phyloP scores from a whole-genome alignment of 2,888 invertebrate genomes.

The Shargacucullia verbasci region DNA sequence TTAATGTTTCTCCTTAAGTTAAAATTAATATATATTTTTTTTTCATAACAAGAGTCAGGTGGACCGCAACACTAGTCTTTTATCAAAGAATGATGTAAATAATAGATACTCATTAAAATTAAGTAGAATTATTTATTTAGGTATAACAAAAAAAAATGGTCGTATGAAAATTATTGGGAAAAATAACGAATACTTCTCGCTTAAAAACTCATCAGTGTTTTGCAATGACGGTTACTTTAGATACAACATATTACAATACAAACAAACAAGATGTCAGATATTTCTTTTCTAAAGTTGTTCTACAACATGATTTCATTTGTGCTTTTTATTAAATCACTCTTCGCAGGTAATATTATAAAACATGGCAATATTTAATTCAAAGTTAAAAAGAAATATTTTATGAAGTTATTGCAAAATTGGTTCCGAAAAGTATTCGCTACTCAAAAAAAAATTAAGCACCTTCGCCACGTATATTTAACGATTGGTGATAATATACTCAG shows the following conservation, averaged over 20 bases:
- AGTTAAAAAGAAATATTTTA: no score
- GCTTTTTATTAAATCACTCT: no score
- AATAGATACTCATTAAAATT: slow-evolving; percentile 84
- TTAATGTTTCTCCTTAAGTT: slow-evolving; percentile 25
- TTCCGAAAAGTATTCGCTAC: slow-evolving; percentile 61
- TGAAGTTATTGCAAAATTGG: slow-evolving; percentile 62
- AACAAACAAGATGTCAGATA: not conserved
- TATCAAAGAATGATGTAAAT: slow-evolving; percentile 85
- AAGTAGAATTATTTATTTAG: slow-evolving; percentile 86
- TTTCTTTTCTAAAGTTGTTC: no score
- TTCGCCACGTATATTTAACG: slow-evolving; percentile 56
- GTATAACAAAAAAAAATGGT: slow-evolving; percentile 72
- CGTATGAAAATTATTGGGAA: slow-evolving; percentile 67
- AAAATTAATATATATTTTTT: slow-evolving; percentile 38
- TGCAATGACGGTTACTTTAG: slow-evolving; percentile 58
- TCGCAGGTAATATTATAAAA: no score
- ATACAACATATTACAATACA: not conserved
- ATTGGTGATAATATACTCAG: slow-evolving; percentile 73
- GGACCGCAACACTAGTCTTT: slow-evolving; percentile 78
- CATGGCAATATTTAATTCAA: no score
- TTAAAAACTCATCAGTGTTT: slow-evolving; percentile 50
- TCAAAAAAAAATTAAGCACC: slow-evolving; percentile 59
- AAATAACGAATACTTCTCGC: slow-evolving; percentile 67
- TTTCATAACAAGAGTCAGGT: slow-evolving; percentile 50
- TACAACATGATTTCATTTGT: no score